phyloP scores from a whole-genome alignment of 2,888 invertebrate species.

The Plagiodera versicolora region DNA sequence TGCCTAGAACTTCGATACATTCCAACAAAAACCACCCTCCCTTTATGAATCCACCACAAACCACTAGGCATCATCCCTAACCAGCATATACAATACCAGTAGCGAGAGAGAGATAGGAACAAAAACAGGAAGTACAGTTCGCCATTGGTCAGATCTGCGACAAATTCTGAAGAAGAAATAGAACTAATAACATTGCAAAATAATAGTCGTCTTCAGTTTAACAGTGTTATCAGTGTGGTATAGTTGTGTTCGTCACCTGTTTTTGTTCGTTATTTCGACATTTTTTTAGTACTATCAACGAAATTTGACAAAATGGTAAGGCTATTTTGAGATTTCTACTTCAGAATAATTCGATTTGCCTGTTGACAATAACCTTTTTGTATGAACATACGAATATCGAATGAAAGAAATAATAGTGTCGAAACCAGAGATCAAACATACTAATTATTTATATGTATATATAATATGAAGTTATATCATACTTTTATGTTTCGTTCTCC shows the following conservation, averaged over 20 bases:
- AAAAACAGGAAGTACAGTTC: too few species aligned
- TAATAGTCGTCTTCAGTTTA: constrained; percentile 14
- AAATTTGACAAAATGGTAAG: not conserved
- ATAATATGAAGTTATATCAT: too few species aligned
- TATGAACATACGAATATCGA: too few species aligned
- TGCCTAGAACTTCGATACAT: constrained; percentile 6
- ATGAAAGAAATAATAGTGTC: too few species aligned
- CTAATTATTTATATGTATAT: too few species aligned
- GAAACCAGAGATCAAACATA: too few species aligned
- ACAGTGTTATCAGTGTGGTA: constrained; percentile 9
- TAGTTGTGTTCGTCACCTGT: not conserved
- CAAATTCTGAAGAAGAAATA: constrained; percentile 15
- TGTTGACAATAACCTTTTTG: too few species aligned
- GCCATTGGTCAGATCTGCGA: constrained; percentile 21
- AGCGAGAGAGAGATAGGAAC: too few species aligned
- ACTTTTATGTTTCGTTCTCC: too few species aligned
- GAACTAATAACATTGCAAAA: constrained; percentile 19
- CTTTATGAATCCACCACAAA: constrained; percentile 23
- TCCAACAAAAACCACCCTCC: constrained; percentile 18
- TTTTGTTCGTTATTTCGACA: not conserved
- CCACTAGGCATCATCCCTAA: constrained; percentile 10
- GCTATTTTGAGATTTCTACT: constrained; percentile 15
- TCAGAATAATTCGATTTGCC: constrained; percentile 31
- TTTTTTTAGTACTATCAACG: not conserved
- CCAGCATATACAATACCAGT: constrained; percentile 16